A percentile compares a stretch with the other conserved stretches of the same genome.
Conservation (phyloP, 2,888 invertebrate genomes). For the Orchestes rusci region DNA sequence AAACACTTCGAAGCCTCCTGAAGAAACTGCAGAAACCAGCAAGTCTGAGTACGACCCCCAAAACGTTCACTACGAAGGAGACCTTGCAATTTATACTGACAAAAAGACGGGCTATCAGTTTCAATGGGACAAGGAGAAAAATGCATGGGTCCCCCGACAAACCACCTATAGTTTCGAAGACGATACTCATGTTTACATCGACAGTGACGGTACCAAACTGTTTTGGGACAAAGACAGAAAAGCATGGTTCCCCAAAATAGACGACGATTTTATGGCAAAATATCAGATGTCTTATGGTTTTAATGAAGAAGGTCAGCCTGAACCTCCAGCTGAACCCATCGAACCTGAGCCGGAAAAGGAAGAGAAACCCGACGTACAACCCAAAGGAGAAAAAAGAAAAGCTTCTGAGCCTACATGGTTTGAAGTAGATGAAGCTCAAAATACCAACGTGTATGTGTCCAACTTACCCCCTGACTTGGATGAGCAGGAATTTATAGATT, state of each 20-base stretch:
- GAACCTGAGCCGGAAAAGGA: background rate
- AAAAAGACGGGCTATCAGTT: constrained; percentile 61
- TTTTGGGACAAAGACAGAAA: constrained; percentile 87
- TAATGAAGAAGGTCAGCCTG: constrained; percentile 47
- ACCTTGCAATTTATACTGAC: constrained; percentile 67
- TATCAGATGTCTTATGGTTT: constrained; percentile 96
- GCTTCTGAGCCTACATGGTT: constrained; percentile 70
- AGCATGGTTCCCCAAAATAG: constrained; percentile 96
- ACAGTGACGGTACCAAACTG: constrained; percentile 79
- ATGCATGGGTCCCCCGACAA: constrained; percentile 50
- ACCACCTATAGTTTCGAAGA: constrained; percentile 62
- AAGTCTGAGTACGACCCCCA: constrained; percentile 39
- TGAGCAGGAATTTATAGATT: constrained; percentile 64
- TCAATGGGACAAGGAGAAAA: constrained; percentile 54
- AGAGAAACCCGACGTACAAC: constrained; percentile 29
- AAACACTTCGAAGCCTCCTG: no score
- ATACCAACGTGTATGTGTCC: constrained; percentile 94
- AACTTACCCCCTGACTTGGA: constrained; percentile 84
- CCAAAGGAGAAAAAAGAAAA: constrained; percentile 46
- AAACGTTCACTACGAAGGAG: constrained; percentile 63
- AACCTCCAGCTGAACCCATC: constrained; percentile 4
- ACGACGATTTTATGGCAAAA: constrained; percentile 91
- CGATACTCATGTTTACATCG: constrained; percentile 73
- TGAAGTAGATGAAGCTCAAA: constrained; percentile 77
- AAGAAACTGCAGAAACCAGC: no score